Evolutionary conservation across 2,797 vertebrate species (phyloP).

Genomic region (Eulemur mongoz): DNA sequence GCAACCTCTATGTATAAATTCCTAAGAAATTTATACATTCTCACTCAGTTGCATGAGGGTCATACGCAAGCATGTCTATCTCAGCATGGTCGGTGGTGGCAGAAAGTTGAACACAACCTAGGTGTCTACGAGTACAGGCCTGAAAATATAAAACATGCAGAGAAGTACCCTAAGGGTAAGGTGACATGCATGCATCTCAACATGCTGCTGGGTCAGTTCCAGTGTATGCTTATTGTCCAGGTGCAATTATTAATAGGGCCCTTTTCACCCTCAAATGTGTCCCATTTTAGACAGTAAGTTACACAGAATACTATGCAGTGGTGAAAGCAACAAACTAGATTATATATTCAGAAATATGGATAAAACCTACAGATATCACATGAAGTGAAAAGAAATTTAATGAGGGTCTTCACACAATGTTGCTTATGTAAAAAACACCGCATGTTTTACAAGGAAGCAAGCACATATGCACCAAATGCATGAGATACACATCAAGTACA

Average conservation of each 20-base stretch:
- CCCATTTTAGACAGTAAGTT: not conserved
- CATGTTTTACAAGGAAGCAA: not conserved
- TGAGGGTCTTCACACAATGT: not conserved
- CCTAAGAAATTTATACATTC: not conserved
- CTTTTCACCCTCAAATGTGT: not conserved
- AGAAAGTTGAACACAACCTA: not conserved
- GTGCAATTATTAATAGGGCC: not conserved
- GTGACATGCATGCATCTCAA: not conserved
- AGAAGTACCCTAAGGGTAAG: not conserved
- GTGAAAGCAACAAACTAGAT: not conserved
- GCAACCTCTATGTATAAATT: not conserved
- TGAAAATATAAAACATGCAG: not conserved
- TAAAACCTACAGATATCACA: not conserved
- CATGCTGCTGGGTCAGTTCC: not conserved
- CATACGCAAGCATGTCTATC: not conserved
- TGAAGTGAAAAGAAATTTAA: not conserved
- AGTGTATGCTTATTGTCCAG: not conserved
- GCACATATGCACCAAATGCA: not conserved
- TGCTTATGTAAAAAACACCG: not conserved
- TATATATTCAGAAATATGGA: not conserved
- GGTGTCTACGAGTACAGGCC: not conserved
- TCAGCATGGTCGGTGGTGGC: not conserved
- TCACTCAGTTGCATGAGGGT: not conserved
- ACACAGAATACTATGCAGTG: not conserved
- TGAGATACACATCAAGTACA: not conserved